Evolutionary conservation across 2,888 invertebrate genomes (phyloP).

Genomic region (Gerris lacustris): DNA sequence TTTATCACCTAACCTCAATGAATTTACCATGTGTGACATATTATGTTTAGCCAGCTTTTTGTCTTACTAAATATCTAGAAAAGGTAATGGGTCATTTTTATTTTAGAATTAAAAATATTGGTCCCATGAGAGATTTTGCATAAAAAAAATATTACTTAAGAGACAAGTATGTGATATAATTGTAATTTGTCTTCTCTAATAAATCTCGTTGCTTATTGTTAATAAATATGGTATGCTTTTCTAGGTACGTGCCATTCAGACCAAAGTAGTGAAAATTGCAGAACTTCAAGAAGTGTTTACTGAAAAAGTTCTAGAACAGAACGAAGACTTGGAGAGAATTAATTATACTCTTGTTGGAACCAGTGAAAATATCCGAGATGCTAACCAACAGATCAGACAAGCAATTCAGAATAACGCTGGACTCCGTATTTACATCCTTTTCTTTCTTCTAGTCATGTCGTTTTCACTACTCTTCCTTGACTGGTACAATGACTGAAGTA

Average conservation of each 20-base stretch:
- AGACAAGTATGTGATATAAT: too few relatives aligned
- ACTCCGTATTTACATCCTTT: slow-evolving; percentile 83
- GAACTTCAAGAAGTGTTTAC: slow-evolving; percentile 91
- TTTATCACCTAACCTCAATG: too few relatives aligned
- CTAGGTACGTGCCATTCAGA: slow-evolving; percentile 63
- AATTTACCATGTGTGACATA: too few relatives aligned
- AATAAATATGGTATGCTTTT: slow-evolving; percentile 8
- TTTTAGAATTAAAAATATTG: too few relatives aligned
- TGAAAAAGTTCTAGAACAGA: slow-evolving; percentile 89
- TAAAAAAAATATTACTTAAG: too few relatives aligned
- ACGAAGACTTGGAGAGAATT: slow-evolving; percentile 83
- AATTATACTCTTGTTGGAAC: slow-evolving; percentile 77
- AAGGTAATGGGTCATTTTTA: too few relatives aligned
- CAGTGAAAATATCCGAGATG: slow-evolving; percentile 90
- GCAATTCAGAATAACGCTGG: slow-evolving; percentile 96
- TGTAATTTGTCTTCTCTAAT: too few relatives aligned
- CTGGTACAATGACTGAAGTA: slow-evolving; percentile 83
- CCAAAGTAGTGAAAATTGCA: slow-evolving; percentile 89
- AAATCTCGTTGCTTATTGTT: too few relatives aligned
- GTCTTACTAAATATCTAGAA: too few relatives aligned
- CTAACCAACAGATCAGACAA: slow-evolving; percentile 92
- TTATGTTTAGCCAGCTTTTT: too few relatives aligned
- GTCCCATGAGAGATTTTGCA: too few relatives aligned
- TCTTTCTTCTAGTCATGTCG: slow-evolving; percentile 90
- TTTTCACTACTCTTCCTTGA: slow-evolving; percentile 91